Conservation (phyloP, 2,113 vertebrate genomes). For the Myotis yumanensis region DNA sequence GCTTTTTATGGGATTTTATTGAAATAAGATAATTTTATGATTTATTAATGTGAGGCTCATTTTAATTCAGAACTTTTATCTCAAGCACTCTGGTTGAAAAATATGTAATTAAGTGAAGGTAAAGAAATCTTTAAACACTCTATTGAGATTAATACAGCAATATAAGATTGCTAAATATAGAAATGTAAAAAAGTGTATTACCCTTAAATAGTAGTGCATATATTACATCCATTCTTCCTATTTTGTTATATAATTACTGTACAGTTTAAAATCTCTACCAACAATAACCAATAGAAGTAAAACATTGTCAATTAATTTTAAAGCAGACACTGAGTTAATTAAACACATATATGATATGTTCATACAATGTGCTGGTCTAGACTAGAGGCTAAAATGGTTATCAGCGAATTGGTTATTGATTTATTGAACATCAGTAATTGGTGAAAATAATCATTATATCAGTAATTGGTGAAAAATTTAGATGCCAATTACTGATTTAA, state of each 20-base stretch:
- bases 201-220: background rate
- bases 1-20: conserved; percentile 43
- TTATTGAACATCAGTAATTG: background rate
- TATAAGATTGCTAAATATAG: background rate
- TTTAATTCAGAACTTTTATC: background rate
- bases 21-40: conserved; percentile 30
- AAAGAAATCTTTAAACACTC: conserved; percentile 32
- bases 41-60: conserved; percentile 27
- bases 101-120: background rate
- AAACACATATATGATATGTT: background rate
- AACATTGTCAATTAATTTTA: background rate
- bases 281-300: background rate
- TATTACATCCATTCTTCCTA: background rate
- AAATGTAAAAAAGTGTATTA: background rate
- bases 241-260: conserved; percentile 13
- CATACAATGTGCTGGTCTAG: background rate
- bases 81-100: conserved; percentile 17
- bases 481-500: background rate
- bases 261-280: background rate
- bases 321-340: background rate
- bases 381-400: background rate
- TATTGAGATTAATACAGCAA: background rate
- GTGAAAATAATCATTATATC: background rate
- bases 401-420: background rate
- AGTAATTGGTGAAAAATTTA: background rate